Evolutionary conservation across 2,113 vertebrate species (phyloP).

Genomic region (Pitta sordida): DNA sequence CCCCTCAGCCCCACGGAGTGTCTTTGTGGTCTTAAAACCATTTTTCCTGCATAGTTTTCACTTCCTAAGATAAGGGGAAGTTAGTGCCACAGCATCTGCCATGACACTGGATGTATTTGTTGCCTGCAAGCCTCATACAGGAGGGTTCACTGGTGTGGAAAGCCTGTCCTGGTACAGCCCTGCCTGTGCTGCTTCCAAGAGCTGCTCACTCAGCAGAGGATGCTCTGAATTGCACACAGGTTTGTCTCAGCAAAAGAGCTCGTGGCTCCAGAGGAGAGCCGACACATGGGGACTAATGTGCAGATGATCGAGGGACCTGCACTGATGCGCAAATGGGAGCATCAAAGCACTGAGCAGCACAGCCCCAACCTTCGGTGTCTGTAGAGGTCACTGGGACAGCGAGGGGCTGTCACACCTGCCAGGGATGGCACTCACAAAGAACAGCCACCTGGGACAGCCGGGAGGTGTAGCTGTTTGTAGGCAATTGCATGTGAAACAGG

Average conservation of each 20-base stretch:
- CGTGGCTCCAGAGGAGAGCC: neutral
- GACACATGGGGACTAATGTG: rapidly evolving
- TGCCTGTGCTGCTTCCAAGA: neutral
- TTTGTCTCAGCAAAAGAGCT: neutral
- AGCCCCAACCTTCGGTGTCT: neutral
- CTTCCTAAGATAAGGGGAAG: neutral
- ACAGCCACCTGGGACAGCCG: neutral
- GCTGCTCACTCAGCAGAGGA: neutral
- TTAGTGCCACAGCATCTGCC: neutral
- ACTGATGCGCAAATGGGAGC: rapidly evolving
- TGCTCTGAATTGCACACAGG: neutral
- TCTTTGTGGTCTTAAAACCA: neutral
- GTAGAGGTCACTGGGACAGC: neutral
- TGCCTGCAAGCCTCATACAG: neutral
- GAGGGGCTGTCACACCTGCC: neutral
- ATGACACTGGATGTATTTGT: neutral
- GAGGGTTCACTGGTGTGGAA: rapidly evolving
- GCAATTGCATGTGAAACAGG: constrained; percentile 1
- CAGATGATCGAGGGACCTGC: rapidly evolving
- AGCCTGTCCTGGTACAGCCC: neutral
- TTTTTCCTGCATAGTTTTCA: neutral
- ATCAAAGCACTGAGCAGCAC: rapidly evolving
- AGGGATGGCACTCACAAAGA: neutral
- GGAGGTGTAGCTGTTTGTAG: neutral
- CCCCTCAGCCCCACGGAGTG: neutral